Evolutionary conservation across 30 jellyfish, hydroid and myxozoan species (phyloP).

Genomic region (Euphysa ruthae): DNA sequence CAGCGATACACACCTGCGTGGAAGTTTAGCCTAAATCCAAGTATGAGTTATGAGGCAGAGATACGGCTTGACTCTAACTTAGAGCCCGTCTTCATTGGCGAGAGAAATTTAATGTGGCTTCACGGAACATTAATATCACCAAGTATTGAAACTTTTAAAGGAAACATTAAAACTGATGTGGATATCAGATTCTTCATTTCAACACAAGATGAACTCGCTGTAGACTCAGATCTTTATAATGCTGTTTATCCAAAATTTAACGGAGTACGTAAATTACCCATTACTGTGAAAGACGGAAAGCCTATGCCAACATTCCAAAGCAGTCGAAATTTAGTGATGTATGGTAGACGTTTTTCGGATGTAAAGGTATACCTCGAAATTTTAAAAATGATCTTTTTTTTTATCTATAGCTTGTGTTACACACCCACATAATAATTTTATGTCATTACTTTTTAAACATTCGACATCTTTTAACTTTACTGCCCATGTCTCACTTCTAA

Average conservation of each 20-base stretch:
- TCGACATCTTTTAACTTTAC: too few species aligned
- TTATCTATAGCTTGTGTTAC: too few species aligned
- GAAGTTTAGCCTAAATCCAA: slow-evolving; percentile 50
- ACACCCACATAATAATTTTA: too few species aligned
- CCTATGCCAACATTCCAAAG: slow-evolving; percentile 2
- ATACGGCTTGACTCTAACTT: slow-evolving; percentile 29
- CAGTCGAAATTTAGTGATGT: background rate
- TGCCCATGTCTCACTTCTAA: too few species aligned
- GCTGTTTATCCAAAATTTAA: slow-evolving; percentile 23
- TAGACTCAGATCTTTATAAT: slow-evolving; percentile 37
- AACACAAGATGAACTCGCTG: slow-evolving; percentile 21
- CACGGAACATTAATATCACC: slow-evolving; percentile 51
- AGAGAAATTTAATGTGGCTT: slow-evolving; percentile 67
- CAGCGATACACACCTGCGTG: slow-evolving; percentile 28
- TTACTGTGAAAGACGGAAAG: slow-evolving; percentile 17
- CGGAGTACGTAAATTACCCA: background rate
- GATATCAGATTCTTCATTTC: slow-evolving; percentile 47
- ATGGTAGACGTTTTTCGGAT: background rate
- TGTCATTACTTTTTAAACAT: too few species aligned
- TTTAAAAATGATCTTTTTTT: too few species aligned
- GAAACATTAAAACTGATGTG: slow-evolving; percentile 15
- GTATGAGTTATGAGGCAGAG: slow-evolving; percentile 60
- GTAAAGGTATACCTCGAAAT: too few species aligned
- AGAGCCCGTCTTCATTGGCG: slow-evolving; percentile 23
- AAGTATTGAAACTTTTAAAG: slow-evolving; percentile 1